These are phyloP conservation scores for Molorchus minor DNA, from an alignment of 2,888 invertebrate genomes.

Conservation along the genomic window DNA sequence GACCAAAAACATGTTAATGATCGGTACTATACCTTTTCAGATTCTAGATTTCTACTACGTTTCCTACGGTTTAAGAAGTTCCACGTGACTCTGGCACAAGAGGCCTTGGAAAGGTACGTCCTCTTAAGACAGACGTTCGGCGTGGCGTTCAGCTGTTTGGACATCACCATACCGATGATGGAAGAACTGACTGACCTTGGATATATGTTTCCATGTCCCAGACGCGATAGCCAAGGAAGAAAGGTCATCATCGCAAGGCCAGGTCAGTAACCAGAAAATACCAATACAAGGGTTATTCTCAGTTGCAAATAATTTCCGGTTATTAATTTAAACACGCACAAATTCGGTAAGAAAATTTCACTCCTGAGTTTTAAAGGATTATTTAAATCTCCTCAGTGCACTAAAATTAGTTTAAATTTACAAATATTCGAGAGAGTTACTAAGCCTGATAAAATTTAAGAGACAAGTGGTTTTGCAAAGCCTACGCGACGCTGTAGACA, in stretches of 20 bases:
- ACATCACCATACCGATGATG: conserved; percentile 75
- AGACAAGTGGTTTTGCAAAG: too few relatives aligned
- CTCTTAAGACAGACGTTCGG: conserved; percentile 80
- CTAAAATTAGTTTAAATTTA: too few relatives aligned
- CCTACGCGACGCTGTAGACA: too few relatives aligned
- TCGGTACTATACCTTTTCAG: conserved; percentile 60
- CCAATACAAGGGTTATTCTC: too few relatives aligned
- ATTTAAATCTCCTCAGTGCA: too few relatives aligned
- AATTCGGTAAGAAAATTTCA: too few relatives aligned
- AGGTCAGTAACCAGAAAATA: conserved; percentile 64
- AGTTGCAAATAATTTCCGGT: too few relatives aligned
- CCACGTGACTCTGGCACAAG: conserved; percentile 80
- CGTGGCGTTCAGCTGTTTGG: conserved; percentile 77
- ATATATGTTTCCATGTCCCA: conserved; percentile 81
- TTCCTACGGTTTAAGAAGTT: conserved; percentile 85
- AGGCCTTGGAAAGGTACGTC: conserved; percentile 80
- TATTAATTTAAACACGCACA: too few relatives aligned
- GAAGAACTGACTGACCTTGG: conserved; percentile 76
- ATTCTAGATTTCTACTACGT: conserved; percentile 75
- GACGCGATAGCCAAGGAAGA: conserved; percentile 77
- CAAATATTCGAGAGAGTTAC: too few relatives aligned
- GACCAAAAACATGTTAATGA: neutral
- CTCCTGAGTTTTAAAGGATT: too few relatives aligned
- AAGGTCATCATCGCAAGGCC: conserved; percentile 80
- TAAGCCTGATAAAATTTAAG: too few relatives aligned